A percentile compares a stretch with the other conserved stretches of the same genome.
phyloP scores from a whole-genome alignment of 2,797 vertebrate species.

The Halcyon chelicuti region DNA sequence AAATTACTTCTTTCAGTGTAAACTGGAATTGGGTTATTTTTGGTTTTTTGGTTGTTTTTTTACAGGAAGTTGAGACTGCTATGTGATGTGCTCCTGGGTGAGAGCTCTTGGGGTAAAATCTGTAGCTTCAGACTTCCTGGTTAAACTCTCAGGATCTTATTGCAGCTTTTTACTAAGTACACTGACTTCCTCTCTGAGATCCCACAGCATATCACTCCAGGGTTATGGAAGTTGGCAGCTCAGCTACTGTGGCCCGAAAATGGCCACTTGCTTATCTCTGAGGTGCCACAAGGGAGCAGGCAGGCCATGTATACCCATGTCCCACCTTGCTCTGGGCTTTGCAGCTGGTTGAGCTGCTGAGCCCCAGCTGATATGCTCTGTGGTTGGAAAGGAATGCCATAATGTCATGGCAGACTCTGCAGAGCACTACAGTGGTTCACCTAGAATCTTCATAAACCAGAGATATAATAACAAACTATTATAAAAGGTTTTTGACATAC shows the following conservation, averaged over 20 bases:
- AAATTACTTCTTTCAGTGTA: not conserved
- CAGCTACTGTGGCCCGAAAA: not conserved
- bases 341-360: not conserved
- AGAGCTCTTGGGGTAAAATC: not conserved
- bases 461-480: not conserved
- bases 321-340: not conserved
- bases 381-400: not conserved
- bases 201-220: too few species aligned
- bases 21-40: not conserved
- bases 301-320: not conserved
- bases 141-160: not conserved
- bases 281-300: not conserved
- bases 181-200: not conserved
- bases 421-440: not conserved
- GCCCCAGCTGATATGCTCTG: not conserved
- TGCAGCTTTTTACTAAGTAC: not conserved
- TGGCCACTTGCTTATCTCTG: fast-evolving
- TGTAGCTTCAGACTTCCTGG: not conserved
- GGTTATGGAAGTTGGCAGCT: not conserved
- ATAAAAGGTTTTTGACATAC: not conserved
- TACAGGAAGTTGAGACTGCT: not conserved
- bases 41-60: not conserved
- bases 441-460: not conserved
- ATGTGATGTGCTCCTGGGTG: not conserved
- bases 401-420: not conserved